These are phyloP conservation scores for Sander lucioperca DNA, from an alignment of 2,113 vertebrate genomes.

Conservation along the genomic window DNA sequence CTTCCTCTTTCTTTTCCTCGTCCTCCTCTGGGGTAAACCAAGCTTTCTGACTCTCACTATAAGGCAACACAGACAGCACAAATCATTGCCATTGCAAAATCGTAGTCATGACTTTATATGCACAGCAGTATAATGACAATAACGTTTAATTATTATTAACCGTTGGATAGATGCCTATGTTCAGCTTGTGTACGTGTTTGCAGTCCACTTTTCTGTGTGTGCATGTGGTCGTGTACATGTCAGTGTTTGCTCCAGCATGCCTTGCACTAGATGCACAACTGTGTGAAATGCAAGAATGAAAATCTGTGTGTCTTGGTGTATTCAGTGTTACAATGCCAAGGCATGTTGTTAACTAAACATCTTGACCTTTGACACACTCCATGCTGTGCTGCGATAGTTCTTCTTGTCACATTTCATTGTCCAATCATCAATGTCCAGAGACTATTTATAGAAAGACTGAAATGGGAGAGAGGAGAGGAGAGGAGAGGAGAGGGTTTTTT, in stretches of 20 bases:
- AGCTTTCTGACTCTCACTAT: not conserved
- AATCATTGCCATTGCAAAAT: not conserved
- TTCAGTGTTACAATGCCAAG: slow-evolving; percentile 20
- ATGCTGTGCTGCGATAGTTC: slow-evolving; percentile 42
- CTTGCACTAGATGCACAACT: no score
- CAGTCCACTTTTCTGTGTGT: no score
- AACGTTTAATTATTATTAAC: not conserved
- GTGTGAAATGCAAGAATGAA: no score
- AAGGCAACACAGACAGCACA: not conserved
- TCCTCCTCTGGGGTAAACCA: not conserved
- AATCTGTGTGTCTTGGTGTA: no score
- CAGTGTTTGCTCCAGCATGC: no score
- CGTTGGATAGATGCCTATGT: not conserved
- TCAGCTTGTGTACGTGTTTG: not conserved
- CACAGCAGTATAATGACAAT: no score
- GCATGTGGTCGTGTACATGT: no score
- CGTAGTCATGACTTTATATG: not conserved
- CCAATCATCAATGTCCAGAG: slow-evolving; percentile 46
- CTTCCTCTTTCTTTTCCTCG: not conserved
- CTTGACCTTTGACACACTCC: slow-evolving; percentile 58
- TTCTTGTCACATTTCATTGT: slow-evolving; percentile 61
- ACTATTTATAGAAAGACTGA: slow-evolving; percentile 50
- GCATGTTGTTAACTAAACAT: slow-evolving; percentile 50
- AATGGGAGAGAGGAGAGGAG: not conserved
- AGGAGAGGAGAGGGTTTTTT: not conserved